A percentile compares a stretch with the other conserved stretches of the same genome.
These are phyloP conservation scores for Heliocidaris tuberculata DNA, from an alignment of 35 echinoderm and acorn worm species.

Conservation along the genomic window DNA sequence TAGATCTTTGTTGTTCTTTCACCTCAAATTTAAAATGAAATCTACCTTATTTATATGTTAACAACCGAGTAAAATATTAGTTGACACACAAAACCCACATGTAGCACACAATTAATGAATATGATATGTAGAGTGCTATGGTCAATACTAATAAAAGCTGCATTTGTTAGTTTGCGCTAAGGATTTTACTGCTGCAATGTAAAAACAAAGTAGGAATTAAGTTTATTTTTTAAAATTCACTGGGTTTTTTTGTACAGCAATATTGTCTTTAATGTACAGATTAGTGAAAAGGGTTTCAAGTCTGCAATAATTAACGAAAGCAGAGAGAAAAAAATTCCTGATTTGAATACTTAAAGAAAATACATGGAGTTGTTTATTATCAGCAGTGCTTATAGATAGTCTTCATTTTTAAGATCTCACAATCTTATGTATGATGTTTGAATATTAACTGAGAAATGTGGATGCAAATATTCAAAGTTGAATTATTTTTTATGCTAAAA, in stretches of 20 bases:
- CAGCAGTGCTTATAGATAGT: background rate
- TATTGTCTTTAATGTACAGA: background rate
- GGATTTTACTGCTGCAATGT: background rate
- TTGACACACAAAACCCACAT: background rate
- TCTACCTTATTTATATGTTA: background rate
- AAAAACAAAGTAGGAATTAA: background rate
- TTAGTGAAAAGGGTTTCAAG: background rate
- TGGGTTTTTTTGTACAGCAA: background rate
- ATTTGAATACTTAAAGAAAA: background rate
- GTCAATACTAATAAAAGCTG: background rate
- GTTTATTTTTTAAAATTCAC: background rate
- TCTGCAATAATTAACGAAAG: background rate
- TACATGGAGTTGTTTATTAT: background rate
- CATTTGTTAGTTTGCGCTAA: background rate
- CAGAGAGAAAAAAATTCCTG: background rate
- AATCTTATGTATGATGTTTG: background rate
- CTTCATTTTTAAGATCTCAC: background rate
- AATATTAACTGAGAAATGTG: background rate
- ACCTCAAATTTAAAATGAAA: background rate
- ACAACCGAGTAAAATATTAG: background rate
- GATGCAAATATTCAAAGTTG: background rate
- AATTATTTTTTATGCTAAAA: background rate
- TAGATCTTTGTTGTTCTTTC: background rate
- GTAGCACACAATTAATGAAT: background rate
- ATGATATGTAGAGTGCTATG: background rate